Percentiles rank a stretch among this genome's conserved stretches.
Evolutionary conservation across 2,888 invertebrate genomes (phyloP).

Genomic region (Omphaloscelis lunosa): DNA sequence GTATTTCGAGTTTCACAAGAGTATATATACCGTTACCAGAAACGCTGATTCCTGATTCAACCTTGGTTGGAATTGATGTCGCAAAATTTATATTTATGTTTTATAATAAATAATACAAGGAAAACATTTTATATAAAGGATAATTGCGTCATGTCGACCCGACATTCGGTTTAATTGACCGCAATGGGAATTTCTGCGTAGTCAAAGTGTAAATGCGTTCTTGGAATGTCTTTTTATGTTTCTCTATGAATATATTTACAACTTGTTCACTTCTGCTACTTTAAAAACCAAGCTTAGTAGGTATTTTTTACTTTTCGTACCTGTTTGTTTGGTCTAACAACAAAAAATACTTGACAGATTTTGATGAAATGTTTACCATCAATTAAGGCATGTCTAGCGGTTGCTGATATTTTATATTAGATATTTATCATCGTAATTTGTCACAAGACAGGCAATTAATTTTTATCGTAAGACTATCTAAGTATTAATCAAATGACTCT

Average conservation of each 20-base stretch:
- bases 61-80: constrained; percentile 31
- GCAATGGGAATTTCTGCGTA: constrained; percentile 55
- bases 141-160: constrained; percentile 43
- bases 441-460: not conserved
- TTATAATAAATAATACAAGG: constrained; percentile 53
- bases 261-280: not conserved
- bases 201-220: constrained; percentile 19
- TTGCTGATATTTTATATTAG: constrained; percentile 1
- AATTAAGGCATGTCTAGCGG: constrained; percentile 1
- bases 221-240: constrained; percentile 20
- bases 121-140: constrained; percentile 54
- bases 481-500: constrained; percentile 9
- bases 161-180: constrained; percentile 51
- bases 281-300: not conserved
- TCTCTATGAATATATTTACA: not conserved
- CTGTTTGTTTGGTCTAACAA: not conserved
- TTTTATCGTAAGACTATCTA: not conserved
- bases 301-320: not conserved
- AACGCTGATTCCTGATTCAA: constrained; percentile 43
- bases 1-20: constrained; percentile 58
- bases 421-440: constrained; percentile 12
- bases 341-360: constrained; percentile 11
- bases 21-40: constrained; percentile 56
- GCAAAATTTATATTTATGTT: constrained; percentile 23
- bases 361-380: not conserved